Evolutionary conservation across 1,140 invertebrate species (phyloP).

Genomic region (Drosophila navojoa): DNA sequence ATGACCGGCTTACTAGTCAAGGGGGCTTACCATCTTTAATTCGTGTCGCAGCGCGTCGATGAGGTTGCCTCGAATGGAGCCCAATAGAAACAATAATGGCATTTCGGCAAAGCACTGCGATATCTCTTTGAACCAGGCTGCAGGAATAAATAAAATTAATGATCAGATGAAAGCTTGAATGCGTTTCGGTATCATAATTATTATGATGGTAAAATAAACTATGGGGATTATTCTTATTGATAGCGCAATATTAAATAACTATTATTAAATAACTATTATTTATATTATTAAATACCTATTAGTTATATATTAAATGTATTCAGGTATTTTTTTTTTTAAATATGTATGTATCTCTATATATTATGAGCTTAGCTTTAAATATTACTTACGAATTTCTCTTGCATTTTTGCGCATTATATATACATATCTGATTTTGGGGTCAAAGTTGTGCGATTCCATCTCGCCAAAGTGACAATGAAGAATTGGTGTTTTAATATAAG

Average conservation of each 20-base stretch:
- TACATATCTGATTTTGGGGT: conserved; percentile 86
- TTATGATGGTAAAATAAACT: conserved; percentile 5
- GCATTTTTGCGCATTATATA: conserved; percentile 88
- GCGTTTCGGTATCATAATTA: conserved; percentile 13
- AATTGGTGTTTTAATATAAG: conserved; percentile 86
- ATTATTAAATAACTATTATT: too few relatives aligned
- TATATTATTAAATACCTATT: too few relatives aligned
- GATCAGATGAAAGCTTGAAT: conserved; percentile 22
- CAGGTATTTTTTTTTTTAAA: conserved; percentile 85
- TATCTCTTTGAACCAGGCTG: conserved; percentile 83
- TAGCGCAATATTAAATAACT: too few relatives aligned
- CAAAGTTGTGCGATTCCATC: conserved; percentile 84
- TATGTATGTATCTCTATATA: conserved; percentile 75
- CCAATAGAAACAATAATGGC: conserved; percentile 87
- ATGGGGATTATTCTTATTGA: background rate
- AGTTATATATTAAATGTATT: conserved; percentile 30
- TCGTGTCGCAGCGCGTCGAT: conserved; percentile 85
- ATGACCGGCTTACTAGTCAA: conserved; percentile 21
- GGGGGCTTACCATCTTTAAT: conserved; percentile 78
- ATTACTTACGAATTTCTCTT: conserved; percentile 85
- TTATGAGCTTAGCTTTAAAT: too few relatives aligned
- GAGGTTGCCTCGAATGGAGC: conserved; percentile 86
- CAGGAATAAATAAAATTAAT: conserved; percentile 46
- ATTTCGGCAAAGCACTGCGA: conserved; percentile 86
- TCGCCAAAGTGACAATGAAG: conserved; percentile 88